Evolutionary conservation across 2,888 invertebrate genomes (phyloP).

Genomic region (Amblyjoppa proteus): DNA sequence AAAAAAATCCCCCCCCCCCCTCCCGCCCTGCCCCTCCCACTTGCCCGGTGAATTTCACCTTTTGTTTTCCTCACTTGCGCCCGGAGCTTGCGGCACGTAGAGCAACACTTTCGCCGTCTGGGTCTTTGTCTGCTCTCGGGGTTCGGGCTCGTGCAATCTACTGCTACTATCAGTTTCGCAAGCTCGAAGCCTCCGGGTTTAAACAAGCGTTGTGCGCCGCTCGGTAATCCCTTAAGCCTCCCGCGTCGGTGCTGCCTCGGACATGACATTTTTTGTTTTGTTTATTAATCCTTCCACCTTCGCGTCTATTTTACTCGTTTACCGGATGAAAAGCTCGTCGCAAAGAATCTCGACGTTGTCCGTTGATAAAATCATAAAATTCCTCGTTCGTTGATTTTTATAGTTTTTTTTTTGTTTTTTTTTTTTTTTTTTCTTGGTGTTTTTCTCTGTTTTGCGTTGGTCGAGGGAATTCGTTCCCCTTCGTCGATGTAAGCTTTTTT

Average conservation of each 20-base stretch:
- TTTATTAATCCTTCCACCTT: not conserved
- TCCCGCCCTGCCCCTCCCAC: not conserved
- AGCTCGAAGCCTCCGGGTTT: constrained; percentile 9
- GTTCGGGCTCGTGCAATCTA: not conserved
- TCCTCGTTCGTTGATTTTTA: not conserved
- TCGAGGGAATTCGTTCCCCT: not conserved
- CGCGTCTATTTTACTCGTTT: constrained; percentile 29
- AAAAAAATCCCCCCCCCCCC: not conserved
- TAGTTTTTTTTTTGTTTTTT: not conserved
- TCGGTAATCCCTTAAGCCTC: constrained; percentile 58
- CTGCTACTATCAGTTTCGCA: constrained; percentile 26
- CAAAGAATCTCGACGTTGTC: not conserved
- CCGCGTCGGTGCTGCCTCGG: constrained; percentile 13
- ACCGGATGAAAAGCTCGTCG: not conserved
- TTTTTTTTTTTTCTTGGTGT: not conserved
- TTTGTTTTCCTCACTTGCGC: constrained; percentile 51
- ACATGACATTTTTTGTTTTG: constrained; percentile 12
- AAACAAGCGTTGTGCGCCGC: constrained; percentile 37
- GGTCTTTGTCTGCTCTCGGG: constrained; percentile 20
- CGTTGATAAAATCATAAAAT: constrained; percentile 37
- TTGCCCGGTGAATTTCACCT: constrained; percentile 29
- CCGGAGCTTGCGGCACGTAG: constrained; percentile 29
- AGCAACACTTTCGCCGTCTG: constrained; percentile 24
- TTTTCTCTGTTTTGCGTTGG: not conserved
- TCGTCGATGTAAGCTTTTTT: not conserved